These are phyloP conservation scores for Burhinus oedicnemus DNA, from an alignment of 2,113 vertebrate species.

Conservation along the genomic window DNA sequence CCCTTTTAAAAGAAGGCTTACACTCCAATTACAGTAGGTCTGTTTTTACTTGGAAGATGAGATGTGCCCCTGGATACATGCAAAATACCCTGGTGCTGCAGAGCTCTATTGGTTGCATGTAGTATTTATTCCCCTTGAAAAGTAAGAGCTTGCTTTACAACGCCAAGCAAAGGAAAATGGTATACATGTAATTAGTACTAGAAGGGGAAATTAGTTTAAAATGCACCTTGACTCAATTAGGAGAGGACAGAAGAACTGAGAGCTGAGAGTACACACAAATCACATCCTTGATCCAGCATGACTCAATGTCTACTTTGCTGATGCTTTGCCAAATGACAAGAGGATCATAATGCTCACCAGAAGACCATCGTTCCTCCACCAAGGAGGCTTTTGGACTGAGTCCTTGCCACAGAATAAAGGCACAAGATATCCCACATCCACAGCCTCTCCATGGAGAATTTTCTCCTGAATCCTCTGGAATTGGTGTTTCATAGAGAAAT, in stretches of 20 bases:
- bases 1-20: neutral
- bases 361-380: neutral
- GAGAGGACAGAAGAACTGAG: neutral
- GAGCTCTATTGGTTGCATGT: rapidly evolving
- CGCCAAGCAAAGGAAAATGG: neutral
- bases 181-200: neutral
- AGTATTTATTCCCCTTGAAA: neutral
- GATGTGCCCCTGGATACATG: neutral
- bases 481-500: neutral
- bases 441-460: neutral
- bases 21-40: neutral
- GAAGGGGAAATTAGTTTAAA: neutral
- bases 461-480: neutral
- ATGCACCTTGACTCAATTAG: neutral
- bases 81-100: neutral
- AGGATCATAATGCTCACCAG: neutral
- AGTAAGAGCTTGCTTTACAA: neutral
- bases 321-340: neutral
- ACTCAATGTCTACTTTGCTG: neutral
- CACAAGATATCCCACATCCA: neutral
- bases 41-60: neutral
- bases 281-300: neutral
- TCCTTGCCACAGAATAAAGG: neutral
- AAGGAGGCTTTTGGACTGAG: neutral
- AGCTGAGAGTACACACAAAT: neutral